Evolutionary conservation across 2,113 vertebrate species (phyloP), one percentile per base, ranked within the genome.

Genomic region (Elanoides forficatus): DNA sequence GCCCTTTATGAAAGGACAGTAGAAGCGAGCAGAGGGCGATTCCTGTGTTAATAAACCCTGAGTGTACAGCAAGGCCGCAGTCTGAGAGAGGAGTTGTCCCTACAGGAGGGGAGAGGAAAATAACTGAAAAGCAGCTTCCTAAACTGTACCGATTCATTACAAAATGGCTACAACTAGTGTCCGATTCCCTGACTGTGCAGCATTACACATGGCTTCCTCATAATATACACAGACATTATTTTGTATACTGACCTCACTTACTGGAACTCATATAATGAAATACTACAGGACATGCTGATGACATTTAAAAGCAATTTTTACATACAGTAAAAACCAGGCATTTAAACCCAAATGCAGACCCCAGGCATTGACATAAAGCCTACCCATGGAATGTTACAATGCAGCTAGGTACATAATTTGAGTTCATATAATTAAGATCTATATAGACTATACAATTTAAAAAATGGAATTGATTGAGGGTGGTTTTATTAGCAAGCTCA

Each of bases 21-120:
- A 36, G 45, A 26, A 27, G 45, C 0, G 5, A 58, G 42, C 50
- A 38, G 52, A 23, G 6, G 71, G 38, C 8, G 30, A 34, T 21
- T 9, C 20, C 34, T 11, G 23, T 7, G 17, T 52, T 60, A 26
- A 36, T 38, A n/a, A 60, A 30, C 9, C 18, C 29, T 1, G 8
- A 23, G 42, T 0, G 4, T 7, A 11, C 48, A 26, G 4, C 2
- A 1, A 5, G 7, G 71, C 34, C 29, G 2, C 4, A 4, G 62
- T 11, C 36, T 7, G 15, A 25, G 63, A 8, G 72, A 82, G 62
- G 79, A 58, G 63, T 7, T 25, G 38, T 17, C 26, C 42, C 40
- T 16, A 6, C 4, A 5, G 53, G 25, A 20, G 30, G 20, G 38
- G 38, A 55, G 48, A 58, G 22, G 48, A 38, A 70, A 56, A 29